phyloP scores from a whole-genome alignment of 2,797 vertebrate genomes.

The Scolopax rusticola region DNA sequence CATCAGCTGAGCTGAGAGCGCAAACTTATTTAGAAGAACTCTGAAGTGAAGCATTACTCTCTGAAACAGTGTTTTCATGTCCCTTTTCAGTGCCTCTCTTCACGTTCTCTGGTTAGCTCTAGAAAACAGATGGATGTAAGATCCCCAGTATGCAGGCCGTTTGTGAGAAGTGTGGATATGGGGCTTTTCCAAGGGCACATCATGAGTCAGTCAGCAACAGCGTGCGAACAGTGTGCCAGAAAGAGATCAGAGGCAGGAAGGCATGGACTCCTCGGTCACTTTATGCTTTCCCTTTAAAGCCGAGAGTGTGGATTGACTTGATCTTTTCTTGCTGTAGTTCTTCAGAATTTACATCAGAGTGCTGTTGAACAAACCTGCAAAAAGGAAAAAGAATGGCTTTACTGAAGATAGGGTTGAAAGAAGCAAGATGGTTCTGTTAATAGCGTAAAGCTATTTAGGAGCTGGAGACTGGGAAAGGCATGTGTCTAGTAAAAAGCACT shows the following conservation, averaged over 20 bases:
- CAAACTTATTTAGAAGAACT: neutral
- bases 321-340: neutral
- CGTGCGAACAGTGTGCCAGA: rapidly evolving
- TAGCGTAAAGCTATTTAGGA: neutral
- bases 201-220: neutral
- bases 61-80: neutral
- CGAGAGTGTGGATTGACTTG: neutral
- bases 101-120: neutral
- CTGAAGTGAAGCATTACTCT: neutral
- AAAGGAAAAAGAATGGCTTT: neutral
- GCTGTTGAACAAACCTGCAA: neutral
- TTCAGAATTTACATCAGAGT: neutral
- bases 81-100: neutral
- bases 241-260: neutral
- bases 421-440: neutral
- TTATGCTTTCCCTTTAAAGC: neutral
- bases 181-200: neutral
- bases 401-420: neutral
- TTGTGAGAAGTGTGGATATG: neutral
- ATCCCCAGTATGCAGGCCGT: neutral
- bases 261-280: neutral
- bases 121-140: rapidly evolving
- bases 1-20: neutral
- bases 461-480: neutral
- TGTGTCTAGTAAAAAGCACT: neutral